These are phyloP conservation scores for Eulemur rubriventer DNA, from an alignment of 2,797 vertebrate species.

Conservation along the genomic window DNA sequence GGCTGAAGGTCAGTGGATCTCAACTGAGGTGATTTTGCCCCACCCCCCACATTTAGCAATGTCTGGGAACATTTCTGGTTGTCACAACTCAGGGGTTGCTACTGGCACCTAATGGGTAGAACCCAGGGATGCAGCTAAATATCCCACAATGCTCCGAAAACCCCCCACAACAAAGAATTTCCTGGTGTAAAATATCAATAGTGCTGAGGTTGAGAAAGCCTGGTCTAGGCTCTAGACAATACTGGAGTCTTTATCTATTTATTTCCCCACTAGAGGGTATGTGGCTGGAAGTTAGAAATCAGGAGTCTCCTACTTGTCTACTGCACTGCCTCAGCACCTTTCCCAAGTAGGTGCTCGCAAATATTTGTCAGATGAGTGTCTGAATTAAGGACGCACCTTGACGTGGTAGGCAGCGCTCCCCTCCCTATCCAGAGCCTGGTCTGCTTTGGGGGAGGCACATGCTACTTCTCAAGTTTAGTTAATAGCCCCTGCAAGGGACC, in stretches of 20 bases:
- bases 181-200: not conserved
- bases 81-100: not conserved
- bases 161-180: not conserved
- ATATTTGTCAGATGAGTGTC: not conserved
- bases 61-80: conserved; percentile 17
- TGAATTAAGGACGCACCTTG: not conserved
- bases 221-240: not conserved
- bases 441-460: not conserved
- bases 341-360: not conserved
- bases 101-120: not conserved
- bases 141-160: not conserved
- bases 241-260: not conserved
- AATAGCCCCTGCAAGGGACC: not conserved
- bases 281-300: not conserved
- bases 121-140: not conserved
- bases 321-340: not conserved
- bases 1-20: not conserved
- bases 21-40: not conserved
- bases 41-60: not conserved
- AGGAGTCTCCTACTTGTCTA: not conserved
- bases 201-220: not conserved
- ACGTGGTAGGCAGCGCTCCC: not conserved
- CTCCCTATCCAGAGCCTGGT: not conserved
- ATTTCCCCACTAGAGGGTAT: not conserved
- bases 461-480: not conserved